Base-by-base conservation (phyloP, 2,797 vertebrate species). In the Spheniscus humboldti region DNA sequence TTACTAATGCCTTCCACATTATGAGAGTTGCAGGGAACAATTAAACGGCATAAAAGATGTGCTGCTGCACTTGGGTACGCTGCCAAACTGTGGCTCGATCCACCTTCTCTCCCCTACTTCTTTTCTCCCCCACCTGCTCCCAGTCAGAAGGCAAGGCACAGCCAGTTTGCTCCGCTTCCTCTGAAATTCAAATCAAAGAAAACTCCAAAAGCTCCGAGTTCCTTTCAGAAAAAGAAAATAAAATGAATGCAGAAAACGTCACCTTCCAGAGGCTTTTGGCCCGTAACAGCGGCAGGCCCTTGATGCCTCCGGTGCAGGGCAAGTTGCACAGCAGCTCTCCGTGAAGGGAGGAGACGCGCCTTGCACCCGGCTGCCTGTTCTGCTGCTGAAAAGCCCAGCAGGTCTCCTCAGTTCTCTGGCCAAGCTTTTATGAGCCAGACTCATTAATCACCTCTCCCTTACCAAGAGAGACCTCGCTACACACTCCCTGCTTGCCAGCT, bases 401-500 rank as follows among this genome's bases (percentile, higher is more conserved):
- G 86, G 88, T 75, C 90, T 69, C 88, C 86, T 96, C 90, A 95
- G 83, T 52, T 96, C 94, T 55, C 73, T 79, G 69, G 66, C 94
- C 94, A 91, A 85, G 94, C 69, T 90, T 88, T 94, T 78, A n/a
- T 3, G n/a, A 94, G 92, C 88, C 92, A 96, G 80, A 57, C 74
- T 95, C 93, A 87, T 95, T 84, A 96, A 95, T 89, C 92, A 81
- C 88, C 88, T 93, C 77, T 62, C 66, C 71, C 83, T 92, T 18
- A 85, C 45, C 76, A 14, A 18, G 73, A 31, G 27, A 86, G 27
- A 62, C 73, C 88, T 88, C 8, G 0, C 41, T 84, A 14, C 37
- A 33, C 37, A 1, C 37, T 81, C 69, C 33, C 79, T 68, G 73
- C 73, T 68, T 35, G 92, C 90, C 69, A 64, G 80, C 55, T 66